These are phyloP conservation scores for Didymodactylos carnosus DNA, from an alignment of 2,888 invertebrate species.

Conservation along the genomic window DNA sequence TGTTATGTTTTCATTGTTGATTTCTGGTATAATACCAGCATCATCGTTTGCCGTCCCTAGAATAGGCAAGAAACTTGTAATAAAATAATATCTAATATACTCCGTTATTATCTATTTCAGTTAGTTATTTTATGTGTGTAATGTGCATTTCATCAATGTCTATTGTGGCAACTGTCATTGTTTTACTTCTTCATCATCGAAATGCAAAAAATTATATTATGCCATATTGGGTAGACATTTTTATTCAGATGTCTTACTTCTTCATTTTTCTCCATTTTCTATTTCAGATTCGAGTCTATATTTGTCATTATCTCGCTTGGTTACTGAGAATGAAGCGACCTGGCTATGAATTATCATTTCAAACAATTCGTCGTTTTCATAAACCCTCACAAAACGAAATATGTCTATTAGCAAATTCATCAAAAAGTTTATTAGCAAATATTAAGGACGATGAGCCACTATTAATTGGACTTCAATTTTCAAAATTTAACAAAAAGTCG, in stretches of 20 bases:
- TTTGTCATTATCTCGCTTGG: constrained; percentile 3
- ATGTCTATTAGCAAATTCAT: not conserved
- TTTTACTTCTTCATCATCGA: constrained; percentile 12
- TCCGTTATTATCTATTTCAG: not conserved
- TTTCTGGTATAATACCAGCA: constrained; percentile 12
- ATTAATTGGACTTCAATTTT: too few relatives aligned
- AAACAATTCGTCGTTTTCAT: not conserved
- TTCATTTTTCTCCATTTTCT: too few relatives aligned
- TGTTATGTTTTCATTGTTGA: constrained; percentile 12
- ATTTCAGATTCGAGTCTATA: not conserved
- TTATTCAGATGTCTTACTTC: not conserved
- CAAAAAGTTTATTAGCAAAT: not conserved
- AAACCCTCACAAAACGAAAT: not conserved
- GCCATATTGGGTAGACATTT: not conserved
- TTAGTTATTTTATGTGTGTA: constrained; percentile 10
- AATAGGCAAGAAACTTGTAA: not conserved
- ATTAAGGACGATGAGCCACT: too few relatives aligned
- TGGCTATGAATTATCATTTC: not conserved
- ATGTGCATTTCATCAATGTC: constrained; percentile 8
- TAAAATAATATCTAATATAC: not conserved
- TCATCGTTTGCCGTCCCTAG: constrained; percentile 4
- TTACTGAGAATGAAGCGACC: constrained; percentile 10
- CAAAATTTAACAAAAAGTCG: too few relatives aligned
- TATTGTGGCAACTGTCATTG: constrained; percentile 11
- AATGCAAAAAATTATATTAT: constrained; percentile 12